Conservation (phyloP, 1,140 invertebrate species). For the Probaryconus sp. region DNA sequence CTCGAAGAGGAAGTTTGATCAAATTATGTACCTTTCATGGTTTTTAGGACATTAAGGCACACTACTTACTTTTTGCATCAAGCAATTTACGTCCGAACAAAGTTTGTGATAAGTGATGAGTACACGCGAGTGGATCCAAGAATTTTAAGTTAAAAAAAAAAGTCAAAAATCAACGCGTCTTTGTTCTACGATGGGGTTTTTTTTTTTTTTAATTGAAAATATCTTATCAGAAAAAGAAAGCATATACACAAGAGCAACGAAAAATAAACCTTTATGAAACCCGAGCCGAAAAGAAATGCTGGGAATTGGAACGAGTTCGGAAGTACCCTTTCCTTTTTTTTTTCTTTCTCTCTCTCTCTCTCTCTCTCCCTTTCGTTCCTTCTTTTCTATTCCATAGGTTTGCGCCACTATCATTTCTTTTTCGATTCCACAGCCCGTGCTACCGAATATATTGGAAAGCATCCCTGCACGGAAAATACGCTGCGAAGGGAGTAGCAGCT, state of each 20-base stretch:
- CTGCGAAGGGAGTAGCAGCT: slow-evolving; percentile 37
- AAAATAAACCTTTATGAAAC: slow-evolving; percentile 48
- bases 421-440: slow-evolving; percentile 53
- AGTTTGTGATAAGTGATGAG: slow-evolving; percentile 2
- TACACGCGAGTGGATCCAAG: slow-evolving; percentile 13
- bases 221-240: slow-evolving; percentile 20
- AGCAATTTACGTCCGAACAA: slow-evolving; percentile 19
- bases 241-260: slow-evolving; percentile 23
- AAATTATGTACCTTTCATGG: slow-evolving; percentile 26
- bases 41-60: slow-evolving; percentile 1
- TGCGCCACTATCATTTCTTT: slow-evolving; percentile 48
- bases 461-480: slow-evolving; percentile 48
- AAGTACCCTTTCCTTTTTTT: slow-evolving; percentile 35
- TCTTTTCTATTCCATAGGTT: slow-evolving; percentile 9
- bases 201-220: slow-evolving; percentile 52
- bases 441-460: slow-evolving; percentile 58
- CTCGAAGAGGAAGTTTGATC: slow-evolving; percentile 2
- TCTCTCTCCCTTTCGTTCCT: slow-evolving; percentile 12
- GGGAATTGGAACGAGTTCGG: slow-evolving; percentile 43
- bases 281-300: slow-evolving; percentile 40
- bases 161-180: slow-evolving; percentile 20
- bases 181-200: slow-evolving; percentile 27
- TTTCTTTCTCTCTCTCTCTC: slow-evolving; percentile 6
- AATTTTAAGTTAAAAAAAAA: slow-evolving; percentile 11
- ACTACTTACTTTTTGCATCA: slow-evolving; percentile 9